These are phyloP conservation scores for Apeltes quadracus DNA, from an alignment of 2,113 vertebrate genomes.

Conservation along the genomic window DNA sequence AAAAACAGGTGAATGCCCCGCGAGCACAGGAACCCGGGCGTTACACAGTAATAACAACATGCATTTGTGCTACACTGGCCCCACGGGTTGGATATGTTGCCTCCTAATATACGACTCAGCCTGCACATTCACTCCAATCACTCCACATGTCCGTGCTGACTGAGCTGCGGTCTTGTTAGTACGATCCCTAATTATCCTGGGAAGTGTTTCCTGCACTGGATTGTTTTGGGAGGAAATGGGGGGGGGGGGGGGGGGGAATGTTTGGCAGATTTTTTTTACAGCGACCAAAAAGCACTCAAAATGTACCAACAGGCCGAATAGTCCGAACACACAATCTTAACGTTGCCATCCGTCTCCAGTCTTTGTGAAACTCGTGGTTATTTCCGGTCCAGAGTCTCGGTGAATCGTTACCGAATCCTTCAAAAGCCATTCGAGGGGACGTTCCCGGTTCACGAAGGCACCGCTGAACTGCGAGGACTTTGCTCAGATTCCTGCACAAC, in stretches of 20 bases:
- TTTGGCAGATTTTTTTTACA: neutral
- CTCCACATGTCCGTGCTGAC: neutral
- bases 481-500: conserved; percentile 21
- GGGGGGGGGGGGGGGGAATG: no score
- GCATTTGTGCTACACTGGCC: neutral
- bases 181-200: neutral
- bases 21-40: no score
- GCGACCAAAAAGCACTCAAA: neutral
- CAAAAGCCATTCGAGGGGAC: no score
- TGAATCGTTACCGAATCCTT: conserved; percentile 6
- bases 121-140: neutral
- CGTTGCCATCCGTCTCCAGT: neutral
- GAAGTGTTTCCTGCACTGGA: neutral
- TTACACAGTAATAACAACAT: neutral
- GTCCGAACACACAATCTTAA: neutral
- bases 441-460: conserved; percentile 31
- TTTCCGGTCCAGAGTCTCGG: neutral
- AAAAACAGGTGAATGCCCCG: neutral
- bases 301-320: neutral
- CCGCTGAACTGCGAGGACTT: conserved; percentile 25
- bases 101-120: neutral
- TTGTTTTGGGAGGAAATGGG: neutral
- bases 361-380: conserved; percentile 1
- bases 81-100: neutral
- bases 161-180: neutral